Percentiles rank a stretch among this genome's conserved stretches.
phyloP scores from a whole-genome alignment of 2,888 invertebrate genomes.

The Hirudinaria manillensis region DNA sequence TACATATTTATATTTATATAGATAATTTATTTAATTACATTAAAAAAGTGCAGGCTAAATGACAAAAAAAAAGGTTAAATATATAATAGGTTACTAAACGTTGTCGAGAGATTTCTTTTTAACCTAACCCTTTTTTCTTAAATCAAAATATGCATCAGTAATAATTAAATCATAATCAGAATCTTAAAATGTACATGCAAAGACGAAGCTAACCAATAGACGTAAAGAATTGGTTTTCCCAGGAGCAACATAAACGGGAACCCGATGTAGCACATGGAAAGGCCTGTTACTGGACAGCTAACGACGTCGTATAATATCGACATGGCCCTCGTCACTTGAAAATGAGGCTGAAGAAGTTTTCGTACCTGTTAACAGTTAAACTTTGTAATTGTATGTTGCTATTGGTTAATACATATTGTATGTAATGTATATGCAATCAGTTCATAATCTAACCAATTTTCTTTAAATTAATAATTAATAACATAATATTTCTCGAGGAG shows the following conservation, averaged over 20 bases:
- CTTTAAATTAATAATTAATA: too few species aligned
- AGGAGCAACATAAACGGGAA: slow-evolving; percentile 87
- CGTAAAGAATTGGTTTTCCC: slow-evolving; percentile 68
- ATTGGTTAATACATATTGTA: not conserved
- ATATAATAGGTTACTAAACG: too few species aligned
- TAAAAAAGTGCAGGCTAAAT: too few species aligned
- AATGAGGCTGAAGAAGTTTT: slow-evolving; percentile 71
- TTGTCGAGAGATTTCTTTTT: too few species aligned
- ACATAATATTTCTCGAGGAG: not conserved
- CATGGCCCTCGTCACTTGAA: slow-evolving; percentile 54
- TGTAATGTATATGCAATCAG: not conserved
- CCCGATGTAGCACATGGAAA: slow-evolving; percentile 80
- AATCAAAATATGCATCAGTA: too few species aligned
- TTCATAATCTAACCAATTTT: not conserved
- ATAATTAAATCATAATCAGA: not conserved
- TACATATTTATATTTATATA: too few species aligned
- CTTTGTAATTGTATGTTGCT: too few species aligned
- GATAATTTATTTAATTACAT: too few species aligned
- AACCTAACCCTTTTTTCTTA: too few species aligned
- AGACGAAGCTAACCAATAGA: slow-evolving; percentile 66
- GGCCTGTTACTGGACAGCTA: slow-evolving; percentile 73
- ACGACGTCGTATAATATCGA: slow-evolving; percentile 68
- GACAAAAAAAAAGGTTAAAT: too few species aligned
- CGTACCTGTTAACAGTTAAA: slow-evolving; percentile 63
- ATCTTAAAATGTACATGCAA: not conserved